These are phyloP conservation scores for Sclerurus mexicanus DNA, from an alignment of 2,113 vertebrate species.

Conservation along the genomic window DNA sequence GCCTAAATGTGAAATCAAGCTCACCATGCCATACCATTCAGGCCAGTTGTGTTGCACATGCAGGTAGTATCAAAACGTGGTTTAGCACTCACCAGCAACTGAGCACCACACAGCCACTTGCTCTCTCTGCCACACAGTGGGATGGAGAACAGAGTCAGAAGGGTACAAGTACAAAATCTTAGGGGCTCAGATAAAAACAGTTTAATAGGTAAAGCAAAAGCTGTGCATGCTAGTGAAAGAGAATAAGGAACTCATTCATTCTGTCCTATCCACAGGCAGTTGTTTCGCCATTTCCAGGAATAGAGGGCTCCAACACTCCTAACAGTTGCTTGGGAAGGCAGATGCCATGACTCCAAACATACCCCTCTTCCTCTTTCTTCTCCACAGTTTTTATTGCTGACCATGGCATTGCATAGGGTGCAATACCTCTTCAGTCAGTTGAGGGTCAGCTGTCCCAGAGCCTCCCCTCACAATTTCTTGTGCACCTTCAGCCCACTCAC, in stretches of 20 bases:
- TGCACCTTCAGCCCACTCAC: neutral
- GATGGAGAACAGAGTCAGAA: neutral
- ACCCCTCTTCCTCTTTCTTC: neutral
- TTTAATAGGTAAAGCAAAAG: neutral
- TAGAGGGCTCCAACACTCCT: fast-evolving
- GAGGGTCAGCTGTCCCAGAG: neutral
- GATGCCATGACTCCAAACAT: neutral
- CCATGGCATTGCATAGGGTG: neutral
- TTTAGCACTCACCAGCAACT: neutral
- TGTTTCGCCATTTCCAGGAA: neutral
- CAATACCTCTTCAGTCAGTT: neutral
- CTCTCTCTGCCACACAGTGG: neutral
- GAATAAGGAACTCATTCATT: neutral
- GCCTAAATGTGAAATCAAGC: neutral
- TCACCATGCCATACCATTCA: neutral
- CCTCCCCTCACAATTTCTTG: neutral
- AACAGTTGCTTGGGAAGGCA: neutral
- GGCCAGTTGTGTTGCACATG: neutral
- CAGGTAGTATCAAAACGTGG: neutral
- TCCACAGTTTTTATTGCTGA: neutral
- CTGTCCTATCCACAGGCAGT: neutral
- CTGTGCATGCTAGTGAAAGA: neutral
- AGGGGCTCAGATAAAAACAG: neutral
- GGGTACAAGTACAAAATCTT: neutral
- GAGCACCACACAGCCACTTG: neutral